These are phyloP conservation scores for Tauraco hartlaubi DNA, from an alignment of 2,797 vertebrate genomes.

Conservation along the genomic window DNA sequence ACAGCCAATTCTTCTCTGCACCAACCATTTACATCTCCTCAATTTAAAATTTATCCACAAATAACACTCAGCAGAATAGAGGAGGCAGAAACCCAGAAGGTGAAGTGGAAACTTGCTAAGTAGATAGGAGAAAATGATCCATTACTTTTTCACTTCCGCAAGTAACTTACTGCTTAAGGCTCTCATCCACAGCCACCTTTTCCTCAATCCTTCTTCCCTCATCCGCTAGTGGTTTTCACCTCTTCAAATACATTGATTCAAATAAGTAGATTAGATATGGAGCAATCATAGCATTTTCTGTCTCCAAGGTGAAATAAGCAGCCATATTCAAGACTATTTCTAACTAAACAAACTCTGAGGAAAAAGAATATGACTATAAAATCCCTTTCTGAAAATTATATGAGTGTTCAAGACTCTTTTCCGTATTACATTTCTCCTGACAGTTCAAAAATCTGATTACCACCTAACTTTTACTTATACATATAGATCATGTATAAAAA, in stretches of 20 bases:
- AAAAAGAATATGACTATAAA: not conserved
- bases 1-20: not conserved
- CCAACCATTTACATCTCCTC: not conserved
- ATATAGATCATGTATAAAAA: not conserved
- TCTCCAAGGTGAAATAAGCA: conserved; percentile 29
- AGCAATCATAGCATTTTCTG: not conserved
- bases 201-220: conserved; percentile 3
- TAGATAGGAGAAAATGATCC: conserved; percentile 6
- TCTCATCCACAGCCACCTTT: not conserved
- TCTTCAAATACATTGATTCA: conserved; percentile 41
- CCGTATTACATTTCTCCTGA: not conserved
- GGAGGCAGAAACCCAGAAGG: not conserved
- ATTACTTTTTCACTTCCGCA: not conserved
- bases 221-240: conserved; percentile 8
- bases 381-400: not conserved
- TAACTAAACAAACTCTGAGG: not conserved
- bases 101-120: not conserved
- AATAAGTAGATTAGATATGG: conserved; percentile 6
- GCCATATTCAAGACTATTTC: not conserved
- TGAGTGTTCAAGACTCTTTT: not conserved
- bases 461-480: not conserved
- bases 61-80: not conserved
- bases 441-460: not conserved
- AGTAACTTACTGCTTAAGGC: conserved; percentile 4
- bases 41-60: conserved; percentile 9